A percentile compares a stretch with the other conserved stretches of the same genome.
phyloP scores from a whole-genome alignment of 2,888 invertebrate species.

The Deroplatys truncata region DNA sequence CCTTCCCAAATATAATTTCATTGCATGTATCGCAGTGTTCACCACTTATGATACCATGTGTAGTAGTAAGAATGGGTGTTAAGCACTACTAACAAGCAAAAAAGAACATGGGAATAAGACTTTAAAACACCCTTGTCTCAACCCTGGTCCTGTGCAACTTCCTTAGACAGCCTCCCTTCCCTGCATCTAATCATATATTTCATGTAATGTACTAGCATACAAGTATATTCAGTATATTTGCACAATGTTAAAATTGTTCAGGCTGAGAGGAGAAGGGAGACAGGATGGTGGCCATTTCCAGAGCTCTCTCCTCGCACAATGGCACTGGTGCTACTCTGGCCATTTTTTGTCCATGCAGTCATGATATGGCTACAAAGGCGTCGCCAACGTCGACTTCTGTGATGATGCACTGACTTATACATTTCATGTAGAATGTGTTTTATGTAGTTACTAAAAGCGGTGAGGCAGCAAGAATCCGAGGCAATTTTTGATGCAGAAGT shows the following conservation, averaged over 20 bases:
- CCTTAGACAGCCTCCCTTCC: too few relatives aligned
- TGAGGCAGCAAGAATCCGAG: neutral
- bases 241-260: neutral
- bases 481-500: neutral
- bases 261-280: slow-evolving; percentile 28
- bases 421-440: neutral
- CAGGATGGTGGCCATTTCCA: slow-evolving; percentile 59
- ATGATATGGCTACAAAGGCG: slow-evolving; percentile 18
- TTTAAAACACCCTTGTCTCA: too few relatives aligned
- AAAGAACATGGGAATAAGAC: too few relatives aligned
- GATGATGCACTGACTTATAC: neutral
- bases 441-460: neutral
- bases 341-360: slow-evolving; percentile 49
- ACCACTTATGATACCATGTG: too few relatives aligned
- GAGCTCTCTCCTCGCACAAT: slow-evolving; percentile 55
- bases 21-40: too few relatives aligned
- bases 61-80: too few relatives aligned
- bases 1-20: too few relatives aligned
- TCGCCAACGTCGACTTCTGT: neutral
- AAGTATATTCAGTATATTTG: neutral
- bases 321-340: slow-evolving; percentile 61
- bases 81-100: too few relatives aligned
- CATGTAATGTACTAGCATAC: too few relatives aligned
- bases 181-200: too few relatives aligned
- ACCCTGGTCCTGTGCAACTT: too few relatives aligned